Conservation (phyloP, 1,140 invertebrate species). For the Ips typographus region DNA sequence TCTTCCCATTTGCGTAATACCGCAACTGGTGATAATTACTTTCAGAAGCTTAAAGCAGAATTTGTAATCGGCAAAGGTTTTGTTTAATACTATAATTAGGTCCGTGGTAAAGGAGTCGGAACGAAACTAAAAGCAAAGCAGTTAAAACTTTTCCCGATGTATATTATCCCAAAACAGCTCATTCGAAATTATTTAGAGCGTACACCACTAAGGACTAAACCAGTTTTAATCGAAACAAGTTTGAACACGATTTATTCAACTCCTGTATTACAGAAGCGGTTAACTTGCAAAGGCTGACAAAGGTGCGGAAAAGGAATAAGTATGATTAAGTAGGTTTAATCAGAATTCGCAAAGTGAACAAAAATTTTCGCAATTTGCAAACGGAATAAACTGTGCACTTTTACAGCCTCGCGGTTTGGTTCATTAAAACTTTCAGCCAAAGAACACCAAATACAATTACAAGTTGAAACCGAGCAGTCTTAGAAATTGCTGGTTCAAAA, state of each 20-base stretch:
- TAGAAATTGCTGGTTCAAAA: neutral
- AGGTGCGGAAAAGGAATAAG: too few species aligned
- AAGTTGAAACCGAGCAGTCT: conserved; percentile 3
- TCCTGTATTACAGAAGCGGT: too few species aligned
- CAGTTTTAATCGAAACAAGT: too few species aligned
- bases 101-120: conserved; percentile 2
- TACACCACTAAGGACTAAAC: too few species aligned
- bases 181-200: conserved; percentile 6
- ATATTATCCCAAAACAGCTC: conserved; percentile 4
- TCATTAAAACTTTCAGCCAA: conserved; percentile 15
- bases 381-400: conserved; percentile 1
- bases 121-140: conserved; percentile 13
- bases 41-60: conserved; percentile 24
- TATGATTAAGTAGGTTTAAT: too few species aligned
- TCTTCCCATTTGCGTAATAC: conserved; percentile 23
- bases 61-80: conserved; percentile 25
- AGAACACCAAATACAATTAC: conserved; percentile 6
- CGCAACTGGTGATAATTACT: conserved; percentile 24
- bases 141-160: conserved; percentile 11
- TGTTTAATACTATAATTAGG: conserved; percentile 26
- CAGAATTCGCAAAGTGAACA: neutral
- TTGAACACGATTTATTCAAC: too few species aligned
- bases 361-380: neutral
- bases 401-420: conserved; percentile 11
- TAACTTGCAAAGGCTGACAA: too few species aligned